Conservation (phyloP, 2,888 invertebrate genomes). For the Drosophila neutralis region DNA sequence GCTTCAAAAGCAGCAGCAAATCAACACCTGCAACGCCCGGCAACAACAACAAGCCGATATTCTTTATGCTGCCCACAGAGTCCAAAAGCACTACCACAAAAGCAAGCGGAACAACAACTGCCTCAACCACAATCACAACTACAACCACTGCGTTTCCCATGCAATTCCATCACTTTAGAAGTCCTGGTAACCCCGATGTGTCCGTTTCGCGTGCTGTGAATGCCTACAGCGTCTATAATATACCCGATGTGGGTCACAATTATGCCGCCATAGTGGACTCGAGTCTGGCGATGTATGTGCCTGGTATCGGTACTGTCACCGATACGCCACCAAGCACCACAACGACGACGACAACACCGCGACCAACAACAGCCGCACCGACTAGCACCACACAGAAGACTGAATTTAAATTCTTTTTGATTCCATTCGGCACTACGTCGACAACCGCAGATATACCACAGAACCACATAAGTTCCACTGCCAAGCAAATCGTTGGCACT, state of each 20-base stretch:
- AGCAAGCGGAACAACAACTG: conserved; percentile 10
- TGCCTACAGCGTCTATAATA: conserved; percentile 63
- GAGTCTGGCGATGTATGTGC: conserved; percentile 54
- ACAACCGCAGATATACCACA: background rate
- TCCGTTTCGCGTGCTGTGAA: conserved; percentile 48
- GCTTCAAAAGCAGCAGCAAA: background rate
- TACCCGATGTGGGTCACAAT: conserved; percentile 56
- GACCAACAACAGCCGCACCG: conserved; percentile 3
- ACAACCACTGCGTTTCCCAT: conserved; percentile 36
- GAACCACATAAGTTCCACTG: background rate
- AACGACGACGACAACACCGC: conserved; percentile 17
- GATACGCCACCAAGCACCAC: conserved; percentile 38
- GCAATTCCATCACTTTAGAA: conserved; percentile 28
- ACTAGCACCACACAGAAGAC: conserved; percentile 1
- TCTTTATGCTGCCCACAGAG: background rate
- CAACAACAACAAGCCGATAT: background rate
- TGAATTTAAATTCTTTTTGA: conserved; percentile 12
- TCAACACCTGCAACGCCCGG: background rate
- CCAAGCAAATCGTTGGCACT: background rate
- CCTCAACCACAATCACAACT: conserved; percentile 5
- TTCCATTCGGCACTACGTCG: conserved; percentile 7
- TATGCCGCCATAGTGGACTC: conserved; percentile 55
- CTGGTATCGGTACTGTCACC: conserved; percentile 59
- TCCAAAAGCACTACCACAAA: background rate
- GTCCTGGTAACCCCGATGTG: conserved; percentile 36